Base-by-base conservation (phyloP, 2,113 vertebrate species). In the Tupaia tana region DNA sequence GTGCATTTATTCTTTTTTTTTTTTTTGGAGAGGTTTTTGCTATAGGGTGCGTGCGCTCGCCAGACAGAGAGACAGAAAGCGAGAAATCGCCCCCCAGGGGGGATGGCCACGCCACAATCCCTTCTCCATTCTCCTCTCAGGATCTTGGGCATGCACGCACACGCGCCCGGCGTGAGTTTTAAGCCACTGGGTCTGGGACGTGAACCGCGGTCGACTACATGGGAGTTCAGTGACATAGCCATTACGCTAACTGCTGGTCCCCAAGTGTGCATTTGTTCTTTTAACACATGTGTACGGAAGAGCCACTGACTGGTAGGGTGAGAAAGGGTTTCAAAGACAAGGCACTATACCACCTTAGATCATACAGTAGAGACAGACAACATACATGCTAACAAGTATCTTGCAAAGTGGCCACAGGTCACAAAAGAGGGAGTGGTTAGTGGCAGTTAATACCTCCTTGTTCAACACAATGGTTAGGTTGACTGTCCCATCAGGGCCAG, bases 1-100 rank as follows among this genome's bases (percentile, higher is more conserved):
- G 86, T 63, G 66, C 58, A 77, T 59, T 59, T 89, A 85, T 84
- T 89, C 75, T 85, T 63, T 66, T 84, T n/a, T n/a, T n/a, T n/a
- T n/a, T n/a, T n/a, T n/a, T n/a, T n/a, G n/a, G n/a, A n/a, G n/a
- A n/a, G n/a, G n/a, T n/a, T n/a, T n/a, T n/a, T n/a, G n/a, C n/a
- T n/a, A n/a, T n/a, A n/a, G n/a, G n/a, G n/a, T n/a, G n/a, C n/a
- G n/a, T n/a, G n/a, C n/a, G n/a, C n/a, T n/a, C n/a, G n/a, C n/a
- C n/a, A n/a, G n/a, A n/a, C n/a, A n/a, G n/a, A n/a, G n/a, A n/a
- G n/a, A n/a, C n/a, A n/a, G n/a, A n/a, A n/a, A n/a, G n/a, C n/a
- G n/a, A n/a, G n/a, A n/a, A n/a, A n/a, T n/a, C n/a, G n/a, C n/a
- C n/a, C n/a, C n/a, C n/a, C n/a, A n/a, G n/a, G n/a, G n/a, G n/a